Evolutionary conservation across 2,888 invertebrate genomes (phyloP).

Genomic region (Pherbina coryleti): DNA sequence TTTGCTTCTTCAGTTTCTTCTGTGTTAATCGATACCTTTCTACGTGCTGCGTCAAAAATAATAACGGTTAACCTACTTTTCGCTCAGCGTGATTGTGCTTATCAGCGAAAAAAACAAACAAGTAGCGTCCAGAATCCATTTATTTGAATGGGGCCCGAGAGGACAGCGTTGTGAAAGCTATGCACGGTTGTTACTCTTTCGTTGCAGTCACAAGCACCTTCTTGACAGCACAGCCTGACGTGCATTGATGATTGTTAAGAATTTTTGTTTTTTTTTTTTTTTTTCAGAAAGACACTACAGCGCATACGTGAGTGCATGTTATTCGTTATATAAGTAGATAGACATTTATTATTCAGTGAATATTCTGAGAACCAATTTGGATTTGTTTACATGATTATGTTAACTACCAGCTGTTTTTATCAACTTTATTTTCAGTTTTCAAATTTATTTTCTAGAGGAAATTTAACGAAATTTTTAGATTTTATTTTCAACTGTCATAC

Average conservation of each 20-base stretch:
- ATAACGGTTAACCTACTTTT: conserved; percentile 30
- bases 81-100: neutral
- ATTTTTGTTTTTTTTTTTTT: too few relatives aligned
- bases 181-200: neutral
- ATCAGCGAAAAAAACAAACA: too few relatives aligned
- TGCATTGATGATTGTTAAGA: too few relatives aligned
- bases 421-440: neutral
- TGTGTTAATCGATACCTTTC: neutral
- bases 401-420: neutral
- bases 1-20: neutral
- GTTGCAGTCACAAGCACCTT: too few relatives aligned
- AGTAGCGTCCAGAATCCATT: too few relatives aligned
- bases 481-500: too few relatives aligned
- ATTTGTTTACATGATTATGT: neutral
- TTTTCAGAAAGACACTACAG: neutral
- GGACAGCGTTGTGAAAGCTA: neutral
- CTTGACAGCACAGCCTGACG: too few relatives aligned
- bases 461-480: too few relatives aligned
- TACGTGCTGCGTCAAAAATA: conserved; percentile 14
- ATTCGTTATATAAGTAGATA: too few relatives aligned
- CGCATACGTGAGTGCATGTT: too few relatives aligned
- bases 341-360: neutral
- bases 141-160: too few relatives aligned
- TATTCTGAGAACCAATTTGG: neutral
- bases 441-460: too few relatives aligned